Evolutionary conservation across 2,113 vertebrate genomes (phyloP).

Genomic region (Panurus biarmicus): DNA sequence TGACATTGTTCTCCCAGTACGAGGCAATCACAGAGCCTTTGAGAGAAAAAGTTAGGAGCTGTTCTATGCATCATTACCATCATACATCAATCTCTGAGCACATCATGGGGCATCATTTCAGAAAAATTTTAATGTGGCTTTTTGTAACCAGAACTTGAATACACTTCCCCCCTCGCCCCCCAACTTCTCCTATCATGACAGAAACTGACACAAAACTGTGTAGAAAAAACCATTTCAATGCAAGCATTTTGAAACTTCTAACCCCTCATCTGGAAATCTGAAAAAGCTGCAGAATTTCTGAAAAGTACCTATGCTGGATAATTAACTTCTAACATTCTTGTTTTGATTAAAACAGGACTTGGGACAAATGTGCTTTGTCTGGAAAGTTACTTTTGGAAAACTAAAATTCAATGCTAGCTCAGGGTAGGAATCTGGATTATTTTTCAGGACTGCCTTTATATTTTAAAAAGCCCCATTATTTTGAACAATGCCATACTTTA

Average conservation of each 20-base stretch:
- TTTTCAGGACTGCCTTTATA: background rate
- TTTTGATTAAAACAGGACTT: background rate
- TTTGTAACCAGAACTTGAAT: background rate
- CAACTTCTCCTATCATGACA: background rate
- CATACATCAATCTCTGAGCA: background rate
- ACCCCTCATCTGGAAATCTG: background rate
- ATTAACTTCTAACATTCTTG: background rate
- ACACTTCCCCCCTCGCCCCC: accelerated
- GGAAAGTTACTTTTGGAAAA: background rate
- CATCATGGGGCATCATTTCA: background rate
- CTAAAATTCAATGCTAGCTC: background rate
- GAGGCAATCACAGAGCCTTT: background rate
- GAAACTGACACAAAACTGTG: background rate
- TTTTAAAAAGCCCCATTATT: background rate
- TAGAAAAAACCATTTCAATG: background rate
- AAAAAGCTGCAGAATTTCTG: background rate
- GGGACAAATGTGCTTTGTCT: background rate
- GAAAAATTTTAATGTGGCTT: background rate
- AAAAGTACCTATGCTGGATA: background rate
- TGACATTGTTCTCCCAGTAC: background rate
- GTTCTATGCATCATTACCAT: background rate
- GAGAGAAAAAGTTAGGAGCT: background rate
- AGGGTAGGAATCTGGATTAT: background rate
- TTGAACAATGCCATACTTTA: background rate
- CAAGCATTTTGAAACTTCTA: background rate